phyloP scores from a whole-genome alignment of 2,888 invertebrate species.

The Ectropis crepuscularia region DNA sequence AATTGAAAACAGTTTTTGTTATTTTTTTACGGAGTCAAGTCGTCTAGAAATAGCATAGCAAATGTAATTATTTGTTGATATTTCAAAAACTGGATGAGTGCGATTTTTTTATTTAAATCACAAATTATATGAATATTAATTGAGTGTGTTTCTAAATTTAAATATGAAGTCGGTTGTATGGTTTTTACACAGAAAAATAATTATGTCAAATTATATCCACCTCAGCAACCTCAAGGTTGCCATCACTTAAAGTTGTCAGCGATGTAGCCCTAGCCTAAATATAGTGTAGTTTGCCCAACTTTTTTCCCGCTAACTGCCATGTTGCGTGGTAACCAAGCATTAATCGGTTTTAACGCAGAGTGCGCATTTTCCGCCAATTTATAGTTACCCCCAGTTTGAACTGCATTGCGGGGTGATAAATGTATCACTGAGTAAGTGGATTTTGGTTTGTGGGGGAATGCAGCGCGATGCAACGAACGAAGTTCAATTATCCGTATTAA shows the following conservation, averaged over 20 bases:
- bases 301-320: conserved; percentile 37
- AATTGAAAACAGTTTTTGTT: too few relatives aligned
- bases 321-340: conserved; percentile 44
- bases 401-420: conserved; percentile 43
- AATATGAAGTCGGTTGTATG: too few relatives aligned
- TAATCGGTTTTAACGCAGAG: conserved; percentile 44
- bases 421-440: conserved; percentile 27
- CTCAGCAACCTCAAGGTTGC: neutral
- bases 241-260: neutral
- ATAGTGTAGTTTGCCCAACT: conserved; percentile 13
- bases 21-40: too few relatives aligned
- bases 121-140: too few relatives aligned
- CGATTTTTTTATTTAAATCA: too few relatives aligned
- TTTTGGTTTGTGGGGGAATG: conserved; percentile 18
- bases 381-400: conserved; percentile 37
- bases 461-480: neutral
- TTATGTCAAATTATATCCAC: neutral
- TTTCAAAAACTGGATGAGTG: too few relatives aligned
- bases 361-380: conserved; percentile 41
- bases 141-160: too few relatives aligned
- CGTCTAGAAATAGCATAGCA: too few relatives aligned
- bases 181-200: too few relatives aligned
- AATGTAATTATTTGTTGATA: too few relatives aligned
- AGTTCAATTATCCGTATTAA: too few relatives aligned
- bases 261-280: neutral